Base-by-base conservation (phyloP, 2,888 invertebrate species). In the Agrotis clavis region DNA sequence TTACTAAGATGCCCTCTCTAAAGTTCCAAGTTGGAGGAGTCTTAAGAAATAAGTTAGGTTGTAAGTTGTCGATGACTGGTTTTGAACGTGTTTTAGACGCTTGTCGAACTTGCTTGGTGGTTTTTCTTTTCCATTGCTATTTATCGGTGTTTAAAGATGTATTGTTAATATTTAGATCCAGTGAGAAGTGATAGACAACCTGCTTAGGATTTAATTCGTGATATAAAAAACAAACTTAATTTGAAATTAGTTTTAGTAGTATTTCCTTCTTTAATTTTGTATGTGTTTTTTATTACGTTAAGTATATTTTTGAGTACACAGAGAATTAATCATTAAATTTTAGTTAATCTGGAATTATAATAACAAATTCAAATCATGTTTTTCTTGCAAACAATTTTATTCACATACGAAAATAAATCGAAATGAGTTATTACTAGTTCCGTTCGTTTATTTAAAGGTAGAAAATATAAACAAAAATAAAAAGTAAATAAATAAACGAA, bases 1-100 rank as follows among this genome's bases (percentile, higher is more conserved):
- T 86, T 85, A 67, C 64, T 82, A 60, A 77, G 79, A 76, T 67
- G 71, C 59, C 76, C 70, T 68, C 61, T 68, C 59, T 51, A 19
- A 74, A 77, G 68, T 84, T 73, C 5, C 25, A 9, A 59, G 70
- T 74, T 66, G 71, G 51, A 25, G 35, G 45, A 71, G 61, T 77
- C 79, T 79, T 50, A 65, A 65, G 65, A 70, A 47, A 65, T 74
- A 69, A 75, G 73, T 84, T 86, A 66, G 50, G 53, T 11, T 48
- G 54, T 67, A 71, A 73, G 59, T 74, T 57, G 25, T 48, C 57
- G 72, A 67, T 79, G 59, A 48, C 53, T 54, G 79, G 30, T 83
- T 78, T 30, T 57, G 60, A 63, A 41, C 35, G 48, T 62, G 14
- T 74, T 74, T 16, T 16, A 53, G 25, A 45, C 9, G 41, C 19